Conservation (phyloP, 2,113 vertebrate species). For the Bubalus kerabau region DNA sequence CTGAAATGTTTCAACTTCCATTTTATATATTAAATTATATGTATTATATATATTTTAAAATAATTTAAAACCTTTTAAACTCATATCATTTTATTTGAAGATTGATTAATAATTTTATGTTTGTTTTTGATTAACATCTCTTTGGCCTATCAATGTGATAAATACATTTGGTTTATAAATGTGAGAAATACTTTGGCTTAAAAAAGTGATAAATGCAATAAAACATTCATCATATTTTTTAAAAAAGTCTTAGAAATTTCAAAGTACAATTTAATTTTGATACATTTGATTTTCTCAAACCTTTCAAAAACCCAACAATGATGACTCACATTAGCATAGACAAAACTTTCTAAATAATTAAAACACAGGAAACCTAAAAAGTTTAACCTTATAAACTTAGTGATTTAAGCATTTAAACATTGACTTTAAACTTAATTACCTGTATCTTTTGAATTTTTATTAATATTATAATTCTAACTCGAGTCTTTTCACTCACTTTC, state of each 20-base stretch:
- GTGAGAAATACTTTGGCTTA: not conserved
- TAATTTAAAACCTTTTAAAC: not conserved
- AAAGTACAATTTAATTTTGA: not conserved
- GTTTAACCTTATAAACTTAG: not conserved
- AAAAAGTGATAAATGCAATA: not conserved
- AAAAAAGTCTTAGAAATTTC: not conserved
- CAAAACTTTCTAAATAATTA: not conserved
- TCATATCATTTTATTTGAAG: not conserved
- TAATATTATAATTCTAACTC: not conserved
- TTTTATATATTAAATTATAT: not conserved
- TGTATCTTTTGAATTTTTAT: not conserved
- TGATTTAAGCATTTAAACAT: not conserved
- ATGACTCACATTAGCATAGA: not conserved
- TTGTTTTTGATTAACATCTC: not conserved
- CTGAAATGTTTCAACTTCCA: not conserved
- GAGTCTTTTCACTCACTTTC: not conserved
- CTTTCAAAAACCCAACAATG: not conserved
- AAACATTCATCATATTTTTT: not conserved
- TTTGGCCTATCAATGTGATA: not conserved
- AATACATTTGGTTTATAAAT: not conserved
- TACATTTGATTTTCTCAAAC: not conserved
- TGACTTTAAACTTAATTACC: not conserved
- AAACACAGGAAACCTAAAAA: not conserved
- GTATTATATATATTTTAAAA: not conserved
- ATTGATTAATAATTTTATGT: not conserved